phyloP scores from a whole-genome alignment of 2,797 vertebrate species.

The Danio choprae region DNA sequence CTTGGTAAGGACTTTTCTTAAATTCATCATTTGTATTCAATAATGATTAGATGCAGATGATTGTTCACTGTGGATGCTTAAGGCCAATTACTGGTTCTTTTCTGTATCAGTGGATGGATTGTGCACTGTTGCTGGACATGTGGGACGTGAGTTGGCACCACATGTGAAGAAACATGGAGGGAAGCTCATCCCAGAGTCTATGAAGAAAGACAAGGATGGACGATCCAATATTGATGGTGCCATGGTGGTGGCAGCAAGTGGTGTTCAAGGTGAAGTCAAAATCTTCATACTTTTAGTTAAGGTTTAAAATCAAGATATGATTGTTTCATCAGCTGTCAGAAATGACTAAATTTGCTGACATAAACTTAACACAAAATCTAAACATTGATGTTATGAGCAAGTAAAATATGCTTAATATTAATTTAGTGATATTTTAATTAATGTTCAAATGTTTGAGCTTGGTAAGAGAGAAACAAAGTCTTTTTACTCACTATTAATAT shows the following conservation, averaged over 20 bases:
- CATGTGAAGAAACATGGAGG: slow-evolving; percentile 95
- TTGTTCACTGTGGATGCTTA: not conserved
- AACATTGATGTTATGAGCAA: too few species aligned
- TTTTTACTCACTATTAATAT: too few species aligned
- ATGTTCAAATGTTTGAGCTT: too few species aligned
- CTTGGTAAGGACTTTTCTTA: slow-evolving; percentile 80
- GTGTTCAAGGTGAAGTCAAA: slow-evolving; percentile 89
- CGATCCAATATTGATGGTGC: slow-evolving; percentile 93
- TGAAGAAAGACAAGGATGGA: slow-evolving; percentile 94
- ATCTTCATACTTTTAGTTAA: too few species aligned
- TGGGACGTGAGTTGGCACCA: slow-evolving; percentile 92
- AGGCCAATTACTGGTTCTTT: not conserved
- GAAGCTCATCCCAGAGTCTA: slow-evolving; percentile 94
- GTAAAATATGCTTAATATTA: too few species aligned
- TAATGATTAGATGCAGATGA: not conserved
- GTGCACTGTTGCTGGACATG: slow-evolving; percentile 87
- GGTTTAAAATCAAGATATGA: not conserved
- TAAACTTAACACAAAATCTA: too few species aligned
- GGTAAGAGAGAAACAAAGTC: too few species aligned
- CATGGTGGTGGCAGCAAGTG: slow-evolving; percentile 95
- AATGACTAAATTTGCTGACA: too few species aligned
- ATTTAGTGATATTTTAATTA: too few species aligned
- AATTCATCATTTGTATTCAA: not conserved
- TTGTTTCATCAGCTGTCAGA: too few species aligned
- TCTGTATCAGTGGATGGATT: slow-evolving; percentile 90